Evolutionary conservation across 2,888 invertebrate genomes (phyloP).

Genomic region (Chironomus tentans): DNA sequence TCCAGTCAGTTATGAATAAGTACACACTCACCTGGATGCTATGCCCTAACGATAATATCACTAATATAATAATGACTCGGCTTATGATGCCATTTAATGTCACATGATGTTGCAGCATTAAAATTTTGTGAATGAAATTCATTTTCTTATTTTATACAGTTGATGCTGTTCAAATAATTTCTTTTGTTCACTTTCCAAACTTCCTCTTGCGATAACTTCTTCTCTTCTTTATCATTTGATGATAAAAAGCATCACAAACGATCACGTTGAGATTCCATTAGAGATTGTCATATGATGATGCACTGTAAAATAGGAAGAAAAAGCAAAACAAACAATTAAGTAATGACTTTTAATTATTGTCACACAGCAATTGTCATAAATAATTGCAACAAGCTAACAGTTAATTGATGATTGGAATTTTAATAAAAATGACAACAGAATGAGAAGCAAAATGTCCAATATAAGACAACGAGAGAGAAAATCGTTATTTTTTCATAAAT

Average conservation of each 20-base stretch:
- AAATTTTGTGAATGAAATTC: neutral
- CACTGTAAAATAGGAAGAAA: neutral
- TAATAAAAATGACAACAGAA: neutral
- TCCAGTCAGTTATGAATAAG: too few species aligned
- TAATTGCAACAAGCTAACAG: neutral
- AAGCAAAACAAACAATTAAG: neutral
- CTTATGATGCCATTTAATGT: neutral
- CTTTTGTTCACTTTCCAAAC: neutral
- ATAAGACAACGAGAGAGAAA: too few species aligned
- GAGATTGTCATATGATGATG: neutral
- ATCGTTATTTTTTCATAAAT: too few species aligned
- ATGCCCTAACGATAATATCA: constrained; percentile 22
- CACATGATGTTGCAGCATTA: neutral
- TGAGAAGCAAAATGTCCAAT: neutral
- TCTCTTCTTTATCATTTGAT: neutral
- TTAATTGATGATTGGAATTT: too few species aligned
- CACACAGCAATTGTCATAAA: neutral
- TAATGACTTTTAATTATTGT: neutral
- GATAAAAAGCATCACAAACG: neutral
- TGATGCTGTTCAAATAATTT: too few species aligned
- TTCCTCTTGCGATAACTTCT: neutral
- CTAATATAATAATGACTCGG: constrained; percentile 11
- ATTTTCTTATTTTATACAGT: neutral
- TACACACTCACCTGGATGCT: constrained; percentile 11
- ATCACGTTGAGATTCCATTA: neutral